phyloP scores from a whole-genome alignment of 2,113 vertebrate species.

The Apistogramma diplotaenia region DNA sequence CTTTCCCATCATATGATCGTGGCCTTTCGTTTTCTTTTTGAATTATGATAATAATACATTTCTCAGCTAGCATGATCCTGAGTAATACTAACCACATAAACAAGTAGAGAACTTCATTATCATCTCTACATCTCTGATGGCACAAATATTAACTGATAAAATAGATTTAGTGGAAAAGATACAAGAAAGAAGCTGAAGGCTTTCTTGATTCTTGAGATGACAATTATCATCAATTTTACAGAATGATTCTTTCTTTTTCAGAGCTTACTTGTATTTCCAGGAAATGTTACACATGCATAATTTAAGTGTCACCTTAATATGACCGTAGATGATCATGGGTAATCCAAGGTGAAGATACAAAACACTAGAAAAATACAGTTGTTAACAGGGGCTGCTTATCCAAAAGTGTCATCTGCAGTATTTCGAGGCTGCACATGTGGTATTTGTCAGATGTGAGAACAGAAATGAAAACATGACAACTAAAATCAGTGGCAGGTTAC shows the following conservation, averaged over 20 bases:
- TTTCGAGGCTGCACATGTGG: neutral
- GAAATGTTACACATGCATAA: neutral
- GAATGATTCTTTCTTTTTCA: neutral
- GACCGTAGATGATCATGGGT: neutral
- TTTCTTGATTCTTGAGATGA: neutral
- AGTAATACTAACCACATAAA: neutral
- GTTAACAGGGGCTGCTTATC: neutral
- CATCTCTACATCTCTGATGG: neutral
- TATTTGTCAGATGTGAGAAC: neutral
- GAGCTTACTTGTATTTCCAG: neutral
- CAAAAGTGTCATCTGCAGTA: neutral
- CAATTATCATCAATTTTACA: neutral
- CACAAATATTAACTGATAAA: neutral
- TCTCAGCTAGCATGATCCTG: neutral
- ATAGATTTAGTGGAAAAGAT: neutral
- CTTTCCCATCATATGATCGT: constrained; percentile 23
- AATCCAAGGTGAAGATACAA: neutral
- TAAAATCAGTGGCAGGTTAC: neutral
- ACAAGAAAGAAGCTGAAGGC: neutral
- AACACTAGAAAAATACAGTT: neutral
- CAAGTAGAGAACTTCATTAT: neutral
- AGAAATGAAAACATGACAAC: neutral
- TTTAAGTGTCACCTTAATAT: neutral
- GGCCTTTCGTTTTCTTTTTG: constrained; percentile 18
- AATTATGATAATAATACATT: constrained; percentile 19